Evolutionary conservation across 2,888 invertebrate genomes (phyloP).

Genomic region (Cerceris ruficornis): DNA sequence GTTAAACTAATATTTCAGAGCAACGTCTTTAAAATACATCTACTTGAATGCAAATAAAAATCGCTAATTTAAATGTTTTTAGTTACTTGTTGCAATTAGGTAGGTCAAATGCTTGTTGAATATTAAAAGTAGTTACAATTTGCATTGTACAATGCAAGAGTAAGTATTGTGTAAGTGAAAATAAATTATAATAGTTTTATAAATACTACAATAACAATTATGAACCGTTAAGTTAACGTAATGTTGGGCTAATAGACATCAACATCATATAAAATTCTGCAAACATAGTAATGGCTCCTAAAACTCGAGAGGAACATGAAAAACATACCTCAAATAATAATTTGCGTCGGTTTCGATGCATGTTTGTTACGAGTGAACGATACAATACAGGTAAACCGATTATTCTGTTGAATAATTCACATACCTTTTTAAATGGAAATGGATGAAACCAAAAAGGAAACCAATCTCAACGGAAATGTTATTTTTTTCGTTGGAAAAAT

Average conservation of each 20-base stretch:
- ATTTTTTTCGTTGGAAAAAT: neutral
- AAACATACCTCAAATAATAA: constrained; percentile 13
- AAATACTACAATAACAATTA: too few relatives aligned
- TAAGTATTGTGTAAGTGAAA: too few relatives aligned
- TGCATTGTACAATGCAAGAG: too few relatives aligned
- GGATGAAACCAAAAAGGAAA: neutral
- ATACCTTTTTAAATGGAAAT: constrained; percentile 7
- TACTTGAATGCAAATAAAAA: too few relatives aligned
- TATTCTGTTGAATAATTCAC: constrained; percentile 15
- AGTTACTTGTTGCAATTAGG: too few relatives aligned
- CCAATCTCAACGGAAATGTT: neutral
- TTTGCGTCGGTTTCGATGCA: constrained; percentile 4
- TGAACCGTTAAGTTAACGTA: neutral
- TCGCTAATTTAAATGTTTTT: too few relatives aligned
- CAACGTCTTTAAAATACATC: too few relatives aligned
- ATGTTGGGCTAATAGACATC: neutral
- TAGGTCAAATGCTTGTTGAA: too few relatives aligned
- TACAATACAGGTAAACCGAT: constrained; percentile 13
- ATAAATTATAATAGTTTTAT: too few relatives aligned
- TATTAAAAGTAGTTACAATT: too few relatives aligned
- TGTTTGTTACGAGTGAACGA: constrained; percentile 7
- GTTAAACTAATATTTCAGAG: too few relatives aligned
- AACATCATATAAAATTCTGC: neutral
- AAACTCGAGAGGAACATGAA: neutral
- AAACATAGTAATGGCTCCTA: neutral